Base-by-base conservation (phyloP, 2,113 vertebrate genomes). In the Triplophysa siluroides region DNA sequence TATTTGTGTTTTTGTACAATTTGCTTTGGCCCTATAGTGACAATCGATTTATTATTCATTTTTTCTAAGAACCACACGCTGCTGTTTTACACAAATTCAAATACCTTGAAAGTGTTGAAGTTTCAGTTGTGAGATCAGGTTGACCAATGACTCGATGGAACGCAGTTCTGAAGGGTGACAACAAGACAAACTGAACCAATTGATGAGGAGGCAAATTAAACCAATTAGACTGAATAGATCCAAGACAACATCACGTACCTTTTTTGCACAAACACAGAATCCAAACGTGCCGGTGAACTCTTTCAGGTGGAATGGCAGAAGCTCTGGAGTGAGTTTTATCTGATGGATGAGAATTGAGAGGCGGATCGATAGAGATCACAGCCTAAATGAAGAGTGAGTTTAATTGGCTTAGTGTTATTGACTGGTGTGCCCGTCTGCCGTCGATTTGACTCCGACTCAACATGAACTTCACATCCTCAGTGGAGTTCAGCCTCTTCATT, bases 371-470 rank as follows among this genome's bases (percentile, higher is more conserved):
- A 90, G 86, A 91, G 90, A 91, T 93, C 91, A 91, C 88, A 91
- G 83, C 82, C 84, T 88, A 88, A 92, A 92, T 90, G 89, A 90
- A 92, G 91, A 92, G 86, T 90, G 90, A 92, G 91, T 93, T 90
- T 88, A 90, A 92, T 89, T 89, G 90, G 86, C 89, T 91, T 87
- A 89, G 88, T 80, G 81, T 86, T 91, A 93, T 92, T 89, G 90
- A 92, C 83, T 61, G 68, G 75, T 62, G 77, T 67, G 79, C 82
- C 78, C 86, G 65, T 83, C 79, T 75, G 84, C 79, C 54, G 72
- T 87, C 81, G 81, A 84, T 88, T 86, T 81, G 69, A 63, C 84
- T 82, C 56, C 23, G 64, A 67, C 45, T 79, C 69, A 60, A 43
- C 76, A 79, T 81, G 78, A 52, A 78, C 45, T 60, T 83, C 60